Evolutionary conservation across 2,113 vertebrate genomes (phyloP).

Genomic region (Echinops telfairi): DNA sequence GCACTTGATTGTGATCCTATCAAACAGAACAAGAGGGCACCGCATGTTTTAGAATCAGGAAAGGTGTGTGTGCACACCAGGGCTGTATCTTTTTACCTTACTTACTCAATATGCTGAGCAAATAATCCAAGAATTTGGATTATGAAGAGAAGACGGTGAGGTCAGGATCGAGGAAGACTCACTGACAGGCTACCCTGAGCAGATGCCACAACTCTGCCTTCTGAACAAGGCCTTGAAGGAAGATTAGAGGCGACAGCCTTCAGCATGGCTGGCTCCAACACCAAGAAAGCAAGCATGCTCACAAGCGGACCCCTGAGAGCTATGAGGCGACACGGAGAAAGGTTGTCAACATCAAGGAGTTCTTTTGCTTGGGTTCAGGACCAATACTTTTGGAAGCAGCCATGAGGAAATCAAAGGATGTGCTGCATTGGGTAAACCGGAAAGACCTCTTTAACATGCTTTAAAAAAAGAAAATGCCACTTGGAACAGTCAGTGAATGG

Average conservation of each 20-base stretch:
- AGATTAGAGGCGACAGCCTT: not conserved
- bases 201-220: not conserved
- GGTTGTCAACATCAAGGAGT: not conserved
- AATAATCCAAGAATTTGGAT: not conserved
- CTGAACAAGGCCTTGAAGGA: not conserved
- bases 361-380: not conserved
- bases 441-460: no score
- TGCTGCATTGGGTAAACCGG: no score
- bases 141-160: not conserved
- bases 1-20: not conserved
- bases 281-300: not conserved
- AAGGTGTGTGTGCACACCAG: not conserved
- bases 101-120: not conserved
- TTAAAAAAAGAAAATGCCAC: no score
- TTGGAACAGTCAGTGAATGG: not conserved
- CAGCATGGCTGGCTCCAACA: not conserved
- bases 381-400: not conserved
- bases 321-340: not conserved
- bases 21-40: not conserved
- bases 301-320: not conserved
- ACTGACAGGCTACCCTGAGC: not conserved
- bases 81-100: not conserved
- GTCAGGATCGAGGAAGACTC: not conserved
- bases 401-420: not conserved
- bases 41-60: not conserved